These are phyloP conservation scores for Masnerella sp. DNA, from an alignment of 2,888 invertebrate species.

Conservation along the genomic window DNA sequence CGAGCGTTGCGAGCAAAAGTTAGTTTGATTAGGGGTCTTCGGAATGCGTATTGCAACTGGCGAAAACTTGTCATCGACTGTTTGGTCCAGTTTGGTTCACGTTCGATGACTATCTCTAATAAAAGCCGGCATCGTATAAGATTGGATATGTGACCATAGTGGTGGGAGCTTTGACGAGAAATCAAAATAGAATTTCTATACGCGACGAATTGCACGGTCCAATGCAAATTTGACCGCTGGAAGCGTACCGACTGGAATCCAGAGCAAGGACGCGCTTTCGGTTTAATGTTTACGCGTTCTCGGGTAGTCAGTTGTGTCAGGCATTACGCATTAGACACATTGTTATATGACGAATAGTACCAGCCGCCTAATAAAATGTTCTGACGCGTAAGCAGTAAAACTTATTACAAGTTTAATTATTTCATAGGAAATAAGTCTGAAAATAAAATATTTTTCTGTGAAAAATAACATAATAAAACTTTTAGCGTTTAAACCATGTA, in stretches of 20 bases:
- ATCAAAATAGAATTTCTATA: conserved; percentile 70
- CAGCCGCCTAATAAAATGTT: conserved; percentile 20
- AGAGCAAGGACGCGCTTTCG: conserved; percentile 51
- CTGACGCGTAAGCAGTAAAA: not conserved
- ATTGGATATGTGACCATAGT: conserved; percentile 64
- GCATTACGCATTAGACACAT: conserved; percentile 40
- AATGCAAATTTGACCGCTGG: conserved; percentile 45
- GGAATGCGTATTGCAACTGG: conserved; percentile 29
- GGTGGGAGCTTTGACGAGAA: conserved; percentile 74
- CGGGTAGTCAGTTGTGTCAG: conserved; percentile 29
- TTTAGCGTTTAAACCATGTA: no score
- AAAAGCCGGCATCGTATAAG: conserved; percentile 66
- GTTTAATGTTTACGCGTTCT: conserved; percentile 38
- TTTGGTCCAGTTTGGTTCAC: conserved; percentile 66
- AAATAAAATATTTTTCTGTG: no score
- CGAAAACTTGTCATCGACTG: conserved; percentile 55
- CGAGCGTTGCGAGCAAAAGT: not conserved
- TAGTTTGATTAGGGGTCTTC: conserved; percentile 17
- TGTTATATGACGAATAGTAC: conserved; percentile 37
- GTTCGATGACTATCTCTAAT: conserved; percentile 73
- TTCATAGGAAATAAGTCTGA: no score
- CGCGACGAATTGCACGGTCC: conserved; percentile 58
- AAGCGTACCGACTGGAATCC: conserved; percentile 52
- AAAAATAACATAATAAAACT: no score
- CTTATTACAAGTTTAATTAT: no score